Percentiles rank a stretch among this genome's conserved stretches.
Conservation (phyloP, 1,140 invertebrate species). For the Micrasema minimum region DNA sequence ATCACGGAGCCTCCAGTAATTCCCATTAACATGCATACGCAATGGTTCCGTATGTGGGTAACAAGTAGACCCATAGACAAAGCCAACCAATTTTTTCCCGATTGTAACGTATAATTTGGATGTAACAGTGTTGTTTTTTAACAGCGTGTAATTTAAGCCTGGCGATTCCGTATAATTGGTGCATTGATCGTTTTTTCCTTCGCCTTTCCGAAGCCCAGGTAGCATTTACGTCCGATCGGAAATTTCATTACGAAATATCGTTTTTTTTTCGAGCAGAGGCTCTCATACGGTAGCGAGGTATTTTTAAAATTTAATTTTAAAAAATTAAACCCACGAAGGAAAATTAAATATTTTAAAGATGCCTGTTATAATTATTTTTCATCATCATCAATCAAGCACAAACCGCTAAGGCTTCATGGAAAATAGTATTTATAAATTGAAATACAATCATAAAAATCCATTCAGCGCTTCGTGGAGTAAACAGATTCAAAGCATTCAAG, state of each 20-base stretch:
- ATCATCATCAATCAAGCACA: no score
- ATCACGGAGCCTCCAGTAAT: conserved; percentile 33
- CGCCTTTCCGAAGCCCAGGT: conserved; percentile 12
- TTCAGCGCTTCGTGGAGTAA: no score
- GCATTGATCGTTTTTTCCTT: conserved; percentile 24
- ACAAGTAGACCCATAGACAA: conserved; percentile 45
- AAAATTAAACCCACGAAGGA: no score
- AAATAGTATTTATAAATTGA: no score
- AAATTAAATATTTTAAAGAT: no score
- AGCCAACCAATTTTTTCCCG: conserved; percentile 42
- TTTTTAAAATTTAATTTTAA: no score
- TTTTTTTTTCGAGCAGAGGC: conserved; percentile 24
- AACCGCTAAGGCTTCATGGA: no score
- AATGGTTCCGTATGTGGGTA: conserved; percentile 26
- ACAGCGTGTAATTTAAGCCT: conserved; percentile 45
- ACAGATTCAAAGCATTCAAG: no score
- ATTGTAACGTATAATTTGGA: conserved; percentile 45
- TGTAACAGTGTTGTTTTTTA: conserved; percentile 48
- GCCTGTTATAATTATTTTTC: no score
- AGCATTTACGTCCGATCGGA: conserved; percentile 30
- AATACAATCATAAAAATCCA: no score
- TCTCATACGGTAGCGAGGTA: no score
- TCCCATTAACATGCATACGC: conserved; percentile 41
- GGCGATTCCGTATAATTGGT: conserved; percentile 41
- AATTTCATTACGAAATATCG: conserved; percentile 43